phyloP scores from a whole-genome alignment of 2,797 vertebrate species.

The Amblyraja radiata region DNA sequence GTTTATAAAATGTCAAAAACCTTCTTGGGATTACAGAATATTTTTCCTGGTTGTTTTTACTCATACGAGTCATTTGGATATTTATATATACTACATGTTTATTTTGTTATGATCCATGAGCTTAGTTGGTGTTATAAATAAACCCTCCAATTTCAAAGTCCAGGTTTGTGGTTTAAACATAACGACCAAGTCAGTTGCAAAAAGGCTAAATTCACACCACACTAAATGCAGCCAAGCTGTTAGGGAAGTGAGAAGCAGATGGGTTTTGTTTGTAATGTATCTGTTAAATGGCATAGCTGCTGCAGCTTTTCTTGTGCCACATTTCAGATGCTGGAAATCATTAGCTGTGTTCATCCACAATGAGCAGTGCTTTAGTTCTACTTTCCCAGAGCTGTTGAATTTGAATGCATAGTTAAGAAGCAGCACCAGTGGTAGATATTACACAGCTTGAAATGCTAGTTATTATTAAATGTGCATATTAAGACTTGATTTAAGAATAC shows the following conservation, averaged over 20 bases:
- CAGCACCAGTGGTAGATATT: not conserved
- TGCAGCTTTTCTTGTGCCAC: conserved; percentile 24
- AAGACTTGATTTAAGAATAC: not conserved
- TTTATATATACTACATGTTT: not conserved
- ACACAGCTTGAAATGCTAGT: not conserved
- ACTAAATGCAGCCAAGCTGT: not conserved
- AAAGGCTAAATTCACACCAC: not conserved
- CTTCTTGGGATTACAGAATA: not conserved
- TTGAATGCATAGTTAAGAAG: not conserved
- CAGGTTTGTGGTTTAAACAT: not conserved
- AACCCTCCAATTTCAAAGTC: not conserved
- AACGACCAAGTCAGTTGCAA: not conserved
- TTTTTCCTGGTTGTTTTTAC: not conserved
- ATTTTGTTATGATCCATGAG: not conserved
- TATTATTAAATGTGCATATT: not conserved
- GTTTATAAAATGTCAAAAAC: not conserved
- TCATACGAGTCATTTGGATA: not conserved
- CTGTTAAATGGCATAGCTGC: not conserved
- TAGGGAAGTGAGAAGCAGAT: conserved; percentile 5
- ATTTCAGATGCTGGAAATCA: conserved; percentile 24
- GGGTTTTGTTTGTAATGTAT: not conserved
- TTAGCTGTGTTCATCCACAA: not conserved
- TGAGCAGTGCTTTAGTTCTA: not conserved
- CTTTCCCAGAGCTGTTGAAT: not conserved
- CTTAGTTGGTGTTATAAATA: not conserved